A percentile compares a stretch with the other conserved stretches of the same genome.
These are phyloP conservation scores for Poecile atricapillus DNA, from an alignment of 2,113 vertebrate genomes.

Conservation along the genomic window DNA sequence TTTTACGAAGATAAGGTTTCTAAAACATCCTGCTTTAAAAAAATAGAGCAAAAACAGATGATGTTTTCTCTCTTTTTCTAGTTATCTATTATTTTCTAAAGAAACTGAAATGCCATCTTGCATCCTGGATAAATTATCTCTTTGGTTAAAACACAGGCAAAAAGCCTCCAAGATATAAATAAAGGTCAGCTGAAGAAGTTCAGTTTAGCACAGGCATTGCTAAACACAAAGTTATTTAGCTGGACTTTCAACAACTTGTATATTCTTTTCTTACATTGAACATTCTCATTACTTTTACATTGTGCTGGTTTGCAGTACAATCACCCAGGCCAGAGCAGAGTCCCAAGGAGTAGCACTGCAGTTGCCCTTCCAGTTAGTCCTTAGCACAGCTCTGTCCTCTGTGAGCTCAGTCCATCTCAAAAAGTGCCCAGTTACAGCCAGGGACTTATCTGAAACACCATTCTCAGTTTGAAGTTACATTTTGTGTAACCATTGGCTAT, in stretches of 20 bases:
- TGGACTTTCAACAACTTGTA: neutral
- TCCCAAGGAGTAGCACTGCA: rapidly evolving
- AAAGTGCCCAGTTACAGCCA: neutral
- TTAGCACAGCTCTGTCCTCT: neutral
- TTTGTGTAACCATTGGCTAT: neutral
- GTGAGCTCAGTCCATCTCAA: neutral
- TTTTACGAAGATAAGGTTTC: conserved; percentile 68
- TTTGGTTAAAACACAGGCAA: conserved; percentile 3
- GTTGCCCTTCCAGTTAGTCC: neutral
- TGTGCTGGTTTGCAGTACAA: neutral
- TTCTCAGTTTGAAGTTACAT: neutral
- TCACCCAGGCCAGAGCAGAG: neutral
- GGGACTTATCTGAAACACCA: neutral
- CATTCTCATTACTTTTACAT: neutral
- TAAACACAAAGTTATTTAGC: neutral
- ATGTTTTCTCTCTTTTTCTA: conserved; percentile 37
- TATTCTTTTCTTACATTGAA: neutral
- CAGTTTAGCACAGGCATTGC: neutral
- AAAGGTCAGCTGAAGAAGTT: conserved; percentile 21
- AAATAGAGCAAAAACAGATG: conserved; percentile 1
- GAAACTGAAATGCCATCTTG: conserved; percentile 61
- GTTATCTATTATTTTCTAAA: conserved; percentile 54
- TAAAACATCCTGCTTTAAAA: conserved; percentile 20
- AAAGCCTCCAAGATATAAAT: conserved; percentile 31
- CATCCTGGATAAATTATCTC: conserved; percentile 52